Evolutionary conservation across 2,888 invertebrate species (phyloP).

Genomic region (Cerceris ruficornis): DNA sequence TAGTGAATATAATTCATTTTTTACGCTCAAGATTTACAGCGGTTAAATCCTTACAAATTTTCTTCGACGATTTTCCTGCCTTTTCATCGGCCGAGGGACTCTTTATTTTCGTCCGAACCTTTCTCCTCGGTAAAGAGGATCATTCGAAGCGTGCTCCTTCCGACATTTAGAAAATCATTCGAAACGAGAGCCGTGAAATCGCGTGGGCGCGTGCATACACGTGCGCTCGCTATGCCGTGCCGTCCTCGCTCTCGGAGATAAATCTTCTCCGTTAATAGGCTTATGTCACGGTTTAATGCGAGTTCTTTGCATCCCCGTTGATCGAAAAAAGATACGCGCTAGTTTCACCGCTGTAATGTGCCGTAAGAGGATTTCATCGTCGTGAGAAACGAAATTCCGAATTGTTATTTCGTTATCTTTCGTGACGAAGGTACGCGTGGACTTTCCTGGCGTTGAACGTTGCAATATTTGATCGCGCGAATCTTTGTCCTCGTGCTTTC

Average conservation of each 20-base stretch:
- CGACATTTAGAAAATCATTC: conserved; percentile 31
- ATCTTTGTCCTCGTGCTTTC: no score
- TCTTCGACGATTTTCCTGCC: background rate
- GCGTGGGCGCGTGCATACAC: conserved; percentile 29
- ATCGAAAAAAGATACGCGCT: conserved; percentile 16
- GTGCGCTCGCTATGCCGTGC: background rate
- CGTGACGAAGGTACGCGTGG: background rate
- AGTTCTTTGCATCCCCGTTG: conserved; percentile 18
- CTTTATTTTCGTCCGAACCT: background rate
- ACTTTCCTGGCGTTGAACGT: no score
- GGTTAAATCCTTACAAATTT: background rate
- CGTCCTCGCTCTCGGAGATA: conserved; percentile 26
- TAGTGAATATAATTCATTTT: no score
- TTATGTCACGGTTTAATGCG: conserved; percentile 55
- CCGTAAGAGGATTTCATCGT: conserved; percentile 28
- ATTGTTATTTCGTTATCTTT: conserved; percentile 5
- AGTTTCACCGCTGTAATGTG: conserved; percentile 1
- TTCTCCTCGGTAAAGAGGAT: background rate
- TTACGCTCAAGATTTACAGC: background rate
- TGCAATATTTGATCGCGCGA: no score
- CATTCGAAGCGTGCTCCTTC: background rate
- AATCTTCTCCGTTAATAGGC: conserved; percentile 56
- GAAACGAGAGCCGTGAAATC: conserved; percentile 35
- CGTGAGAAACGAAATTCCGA: background rate
- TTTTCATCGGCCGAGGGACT: no score